phyloP scores from a whole-genome alignment of 2,797 vertebrate genomes.

The Neopelma chrysocephalum region DNA sequence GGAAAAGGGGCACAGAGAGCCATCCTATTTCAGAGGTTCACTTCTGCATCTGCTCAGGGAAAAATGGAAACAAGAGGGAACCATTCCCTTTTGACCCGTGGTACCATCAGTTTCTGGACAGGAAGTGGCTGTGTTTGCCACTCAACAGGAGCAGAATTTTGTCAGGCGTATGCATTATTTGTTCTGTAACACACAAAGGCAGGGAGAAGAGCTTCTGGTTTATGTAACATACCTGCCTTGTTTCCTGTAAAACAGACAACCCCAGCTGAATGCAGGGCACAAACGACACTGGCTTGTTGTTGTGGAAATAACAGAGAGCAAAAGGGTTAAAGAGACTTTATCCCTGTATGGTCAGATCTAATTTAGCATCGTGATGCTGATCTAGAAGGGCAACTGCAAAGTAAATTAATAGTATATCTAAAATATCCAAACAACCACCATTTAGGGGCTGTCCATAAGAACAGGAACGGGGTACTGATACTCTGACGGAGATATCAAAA shows the following conservation, averaged over 20 bases:
- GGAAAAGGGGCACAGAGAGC: not conserved
- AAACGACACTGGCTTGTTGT: not conserved
- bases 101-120: not conserved
- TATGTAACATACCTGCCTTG: not conserved
- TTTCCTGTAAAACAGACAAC: not conserved
- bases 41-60: not conserved
- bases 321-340: not conserved
- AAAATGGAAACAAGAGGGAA: not conserved
- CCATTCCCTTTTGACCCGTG: not conserved
- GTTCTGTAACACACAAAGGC: not conserved
- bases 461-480: not conserved
- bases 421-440: not conserved
- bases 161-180: accelerated
- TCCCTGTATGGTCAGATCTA: not conserved
- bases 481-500: not conserved
- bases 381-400: not conserved
- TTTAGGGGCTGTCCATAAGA: not conserved
- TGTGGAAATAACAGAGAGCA: not conserved
- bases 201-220: not conserved
- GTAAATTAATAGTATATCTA: not conserved
- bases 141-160: not conserved
- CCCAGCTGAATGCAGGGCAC: accelerated
- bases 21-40: accelerated
- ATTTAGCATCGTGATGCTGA: not conserved
- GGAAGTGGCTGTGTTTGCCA: not conserved